Base-by-base conservation (phyloP, 2,113 vertebrate genomes). In the Mesitornis unicolor region DNA sequence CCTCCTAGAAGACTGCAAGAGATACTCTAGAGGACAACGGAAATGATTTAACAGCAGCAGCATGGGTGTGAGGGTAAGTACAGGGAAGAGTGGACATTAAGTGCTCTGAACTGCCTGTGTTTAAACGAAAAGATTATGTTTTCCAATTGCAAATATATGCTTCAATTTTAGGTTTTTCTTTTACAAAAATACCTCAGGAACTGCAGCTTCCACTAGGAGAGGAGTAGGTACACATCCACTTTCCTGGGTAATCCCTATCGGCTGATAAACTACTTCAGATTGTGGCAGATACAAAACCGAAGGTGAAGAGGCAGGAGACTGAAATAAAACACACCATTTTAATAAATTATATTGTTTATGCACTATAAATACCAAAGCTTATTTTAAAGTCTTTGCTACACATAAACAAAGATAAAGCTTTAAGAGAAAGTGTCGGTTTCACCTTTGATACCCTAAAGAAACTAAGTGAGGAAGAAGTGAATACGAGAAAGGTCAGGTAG, bases 221-320 rank as follows among this genome's bases (percentile, higher is more conserved):
- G 98, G 93, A 84, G 97, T 90, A 78, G 97, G 95, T 61, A 97
- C 18, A 91, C 92, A 98, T 60, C 97, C 98, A 87, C 93, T 95
- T 84, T 98, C 98, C 74, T 98, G 98, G 69, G 97, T 63, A 74
- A 98, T 93, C 93, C 98, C 98, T 83, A 98, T 24, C 11, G 98
- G 98, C 48, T 98, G 98, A 93, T 98, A 98, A 93, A 98, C 92
- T 29, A 98, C 97, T 74, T 98, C 98, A 51, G 98, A 98, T 45
- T 98, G 98, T 77, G 98, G 98, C 56, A 98, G 73, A 63, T 97
- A 98, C n/a, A 98, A 87, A 51, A 98, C 94, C 8, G 97, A 92
- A 90, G 97, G 94, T 63, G 98, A 97, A 96, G 97, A 98, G 54
- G 96, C 79, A 96, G 97, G 93, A 94, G 97, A 97, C 98, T 98